Percentiles rank a stretch among this genome's conserved stretches.
These are phyloP conservation scores for Boloria euphrosyne DNA, from an alignment of 2,888 invertebrate genomes.

Conservation along the genomic window DNA sequence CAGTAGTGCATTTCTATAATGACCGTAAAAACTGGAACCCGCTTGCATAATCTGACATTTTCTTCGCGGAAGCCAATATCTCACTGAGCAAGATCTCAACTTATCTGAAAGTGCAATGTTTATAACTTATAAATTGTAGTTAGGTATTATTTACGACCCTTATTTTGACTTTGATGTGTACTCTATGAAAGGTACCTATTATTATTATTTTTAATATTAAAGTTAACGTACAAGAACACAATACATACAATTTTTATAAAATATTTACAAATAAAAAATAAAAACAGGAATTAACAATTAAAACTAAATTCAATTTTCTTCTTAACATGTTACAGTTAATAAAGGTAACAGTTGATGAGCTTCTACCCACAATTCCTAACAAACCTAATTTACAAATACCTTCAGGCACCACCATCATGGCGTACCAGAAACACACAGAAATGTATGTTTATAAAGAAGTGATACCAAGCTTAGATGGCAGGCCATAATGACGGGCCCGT, in stretches of 20 bases:
- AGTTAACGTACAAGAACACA: background rate
- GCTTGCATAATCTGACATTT: slow-evolving; percentile 11
- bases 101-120: background rate
- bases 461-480: slow-evolving; percentile 61
- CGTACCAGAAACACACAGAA: slow-evolving; percentile 19
- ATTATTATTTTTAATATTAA: no score
- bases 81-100: background rate
- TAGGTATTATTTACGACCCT: background rate
- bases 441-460: slow-evolving; percentile 26
- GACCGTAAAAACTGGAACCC: slow-evolving; percentile 27
- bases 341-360: background rate
- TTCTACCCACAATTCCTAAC: slow-evolving; percentile 8
- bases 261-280: background rate
- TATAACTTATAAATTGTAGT: background rate
- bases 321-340: no score
- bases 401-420: slow-evolving; percentile 15
- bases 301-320: no score
- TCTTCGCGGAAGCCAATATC: slow-evolving; percentile 24
- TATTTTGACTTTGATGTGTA: background rate
- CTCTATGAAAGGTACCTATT: no score
- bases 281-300: background rate
- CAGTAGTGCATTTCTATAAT: slow-evolving; percentile 31
- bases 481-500: slow-evolving; percentile 74
- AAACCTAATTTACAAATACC: slow-evolving; percentile 25
- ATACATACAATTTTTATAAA: no score